Evolutionary conservation across 1,140 invertebrate species (phyloP).

Genomic region (Paracyclopina nana): DNA sequence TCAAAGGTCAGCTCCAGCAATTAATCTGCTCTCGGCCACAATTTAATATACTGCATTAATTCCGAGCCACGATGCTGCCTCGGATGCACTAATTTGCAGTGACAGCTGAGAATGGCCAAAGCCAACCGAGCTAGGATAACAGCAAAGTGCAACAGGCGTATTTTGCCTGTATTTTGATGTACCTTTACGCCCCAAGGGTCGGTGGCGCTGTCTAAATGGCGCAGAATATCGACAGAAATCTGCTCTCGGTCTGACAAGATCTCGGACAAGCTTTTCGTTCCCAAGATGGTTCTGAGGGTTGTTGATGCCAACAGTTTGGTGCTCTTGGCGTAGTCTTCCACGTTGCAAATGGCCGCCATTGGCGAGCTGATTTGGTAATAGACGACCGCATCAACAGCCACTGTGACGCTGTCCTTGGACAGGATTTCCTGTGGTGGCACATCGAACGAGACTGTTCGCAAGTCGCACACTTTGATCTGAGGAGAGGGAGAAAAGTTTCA

Average conservation of each 20-base stretch:
- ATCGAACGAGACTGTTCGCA: constrained; percentile 25
- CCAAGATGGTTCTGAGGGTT: constrained; percentile 28
- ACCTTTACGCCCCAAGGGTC: not conserved
- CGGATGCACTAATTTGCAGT: too few species aligned
- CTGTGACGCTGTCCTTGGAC: constrained; percentile 30
- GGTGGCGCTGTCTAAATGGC: not conserved
- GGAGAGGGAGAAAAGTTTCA: too few species aligned
- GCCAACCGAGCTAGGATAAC: too few species aligned
- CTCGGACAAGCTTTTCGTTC: constrained; percentile 29
- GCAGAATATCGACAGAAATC: not conserved
- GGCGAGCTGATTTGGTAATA: constrained; percentile 36
- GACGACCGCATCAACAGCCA: constrained; percentile 31
- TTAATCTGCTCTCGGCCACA: too few species aligned
- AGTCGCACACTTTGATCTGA: constrained; percentile 25
- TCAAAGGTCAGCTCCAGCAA: too few species aligned
- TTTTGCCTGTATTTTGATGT: too few species aligned
- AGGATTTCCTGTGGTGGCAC: constrained; percentile 26
- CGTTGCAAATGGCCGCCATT: constrained; percentile 31
- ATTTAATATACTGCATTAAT: too few species aligned
- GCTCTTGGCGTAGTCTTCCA: constrained; percentile 35
- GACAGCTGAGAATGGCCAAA: too few species aligned
- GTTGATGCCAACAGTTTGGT: constrained; percentile 26
- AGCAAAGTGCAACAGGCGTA: too few species aligned
- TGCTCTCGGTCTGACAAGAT: constrained; percentile 26
- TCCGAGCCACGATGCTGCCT: too few species aligned